Conservation (phyloP, 2,113 vertebrate species). For the Emydocephalus ijimae region DNA sequence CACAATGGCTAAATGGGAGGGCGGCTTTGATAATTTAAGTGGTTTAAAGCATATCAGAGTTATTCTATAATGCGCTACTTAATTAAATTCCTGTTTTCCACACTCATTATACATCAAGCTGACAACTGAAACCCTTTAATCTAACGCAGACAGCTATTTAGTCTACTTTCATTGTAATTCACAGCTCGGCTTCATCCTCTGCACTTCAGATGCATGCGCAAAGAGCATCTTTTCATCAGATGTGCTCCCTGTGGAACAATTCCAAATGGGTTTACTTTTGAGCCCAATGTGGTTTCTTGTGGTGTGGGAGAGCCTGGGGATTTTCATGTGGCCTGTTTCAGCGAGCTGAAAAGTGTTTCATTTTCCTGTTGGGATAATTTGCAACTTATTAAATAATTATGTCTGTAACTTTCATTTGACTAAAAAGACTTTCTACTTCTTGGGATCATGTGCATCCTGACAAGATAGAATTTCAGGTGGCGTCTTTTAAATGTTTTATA, state of each 20-base stretch:
- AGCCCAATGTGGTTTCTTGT: constrained; percentile 45
- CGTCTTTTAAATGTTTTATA: background rate
- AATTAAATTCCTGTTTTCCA: constrained; percentile 75
- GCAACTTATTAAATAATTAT: background rate
- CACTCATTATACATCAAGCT: constrained; percentile 82
- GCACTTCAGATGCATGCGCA: constrained; percentile 79
- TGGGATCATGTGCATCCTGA: background rate
- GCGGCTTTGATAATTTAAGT: constrained; percentile 63
- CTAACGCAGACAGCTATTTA: constrained; percentile 83
- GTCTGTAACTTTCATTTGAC: constrained; percentile 40
- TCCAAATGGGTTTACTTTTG: constrained; percentile 60
- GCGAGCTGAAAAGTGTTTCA: constrained; percentile 65
- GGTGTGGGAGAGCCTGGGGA: constrained; percentile 58
- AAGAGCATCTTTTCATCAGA: constrained; percentile 72
- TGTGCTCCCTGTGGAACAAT: constrained; percentile 61
- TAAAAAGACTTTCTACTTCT: constrained; percentile 3
- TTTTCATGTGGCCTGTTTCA: background rate
- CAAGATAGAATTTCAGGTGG: constrained; percentile 13
- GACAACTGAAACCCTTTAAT: constrained; percentile 84
- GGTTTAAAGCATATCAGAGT: constrained; percentile 72
- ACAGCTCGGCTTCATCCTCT: constrained; percentile 79
- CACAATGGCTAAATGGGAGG: constrained; percentile 70
- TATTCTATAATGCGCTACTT: constrained; percentile 73
- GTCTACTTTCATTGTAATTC: constrained; percentile 87
- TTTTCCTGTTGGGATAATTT: constrained; percentile 55